Base-by-base conservation (phyloP, 2,888 invertebrate genomes). In the Crossocerus cetratus region DNA sequence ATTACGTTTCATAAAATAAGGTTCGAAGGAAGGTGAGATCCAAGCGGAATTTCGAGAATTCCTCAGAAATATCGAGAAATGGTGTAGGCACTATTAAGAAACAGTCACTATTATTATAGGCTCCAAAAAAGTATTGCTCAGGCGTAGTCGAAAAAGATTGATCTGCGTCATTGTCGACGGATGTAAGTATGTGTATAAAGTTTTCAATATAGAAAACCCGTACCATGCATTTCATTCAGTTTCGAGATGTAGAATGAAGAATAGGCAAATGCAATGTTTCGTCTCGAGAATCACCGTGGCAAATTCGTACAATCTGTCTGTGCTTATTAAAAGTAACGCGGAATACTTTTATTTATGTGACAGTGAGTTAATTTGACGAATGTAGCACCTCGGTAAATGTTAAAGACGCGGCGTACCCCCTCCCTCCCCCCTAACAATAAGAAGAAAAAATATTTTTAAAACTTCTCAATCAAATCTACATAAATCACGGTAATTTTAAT, bases 401-500 rank as follows among this genome's bases (percentile, higher is more conserved):
- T 62, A 54, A 64, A 66, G 42, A 63, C 23, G 58, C 42, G 65
- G 60, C 72, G 65, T 74, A 77, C 72, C 72, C 65, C 32, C 77
- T 74, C 58, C 72, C 64, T 74, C 76, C 72, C 72, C 65, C 32
- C 77, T 74, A 81, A 74, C 76, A 62, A 76, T 74, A 78, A 79
- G 78, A 65, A 70, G 72, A 70, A 74, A 73, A 76, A 76, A 74
- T 83, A 84, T 84, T 84, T 84, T 83, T 81, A 75, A 84, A 82
- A 79, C 64, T 80, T 82, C 77, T 76, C 76, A 79, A 81, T 79
- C 78, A 73, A 82, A 80, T 81, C 76, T 77, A 84, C 76, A 75
- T 32, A 78, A 81, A 84, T 80, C 76, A 84, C 82, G 81, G 83
- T 87, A 85, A 85, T 84, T 87, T 88, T 85, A 87, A 86, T 86